Percentiles rank a stretch among this genome's conserved stretches.
Evolutionary conservation across 2,113 vertebrate genomes (phyloP).

Genomic region (Gulo gulo): DNA sequence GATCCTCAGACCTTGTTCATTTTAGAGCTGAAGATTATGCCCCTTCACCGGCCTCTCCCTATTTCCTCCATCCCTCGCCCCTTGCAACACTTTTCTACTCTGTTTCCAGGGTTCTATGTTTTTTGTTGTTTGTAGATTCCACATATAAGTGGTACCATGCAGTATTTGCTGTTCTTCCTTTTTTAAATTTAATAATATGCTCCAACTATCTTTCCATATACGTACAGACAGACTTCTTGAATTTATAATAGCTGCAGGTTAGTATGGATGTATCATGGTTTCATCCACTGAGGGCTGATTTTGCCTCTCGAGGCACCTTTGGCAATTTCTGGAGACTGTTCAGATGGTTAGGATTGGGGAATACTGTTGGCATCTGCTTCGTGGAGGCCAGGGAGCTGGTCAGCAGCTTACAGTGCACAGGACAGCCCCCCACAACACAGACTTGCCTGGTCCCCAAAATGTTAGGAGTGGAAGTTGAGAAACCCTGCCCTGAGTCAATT

Average conservation of each 20-base stretch:
- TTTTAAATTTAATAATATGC: not conserved
- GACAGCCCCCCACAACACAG: not conserved
- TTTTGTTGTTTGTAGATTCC: not conserved
- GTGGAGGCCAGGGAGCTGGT: not conserved
- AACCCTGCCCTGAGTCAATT: not conserved
- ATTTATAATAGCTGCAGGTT: not conserved
- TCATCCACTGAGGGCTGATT: not conserved
- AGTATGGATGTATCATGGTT: not conserved
- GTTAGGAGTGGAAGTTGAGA: not conserved
- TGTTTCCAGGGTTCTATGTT: not conserved
- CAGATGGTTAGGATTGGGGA: not conserved
- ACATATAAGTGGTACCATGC: not conserved
- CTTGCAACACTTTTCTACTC: not conserved
- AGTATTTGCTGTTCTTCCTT: not conserved
- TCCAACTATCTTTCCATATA: not conserved
- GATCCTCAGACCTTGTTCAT: not conserved
- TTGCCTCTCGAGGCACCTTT: not conserved
- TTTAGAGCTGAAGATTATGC: not conserved
- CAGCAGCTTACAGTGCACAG: not conserved
- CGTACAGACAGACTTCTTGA: not conserved
- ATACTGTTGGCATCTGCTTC: not conserved
- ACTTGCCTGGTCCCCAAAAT: not conserved
- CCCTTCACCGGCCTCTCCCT: not conserved
- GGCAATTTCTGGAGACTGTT: not conserved
- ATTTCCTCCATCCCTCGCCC: not conserved